Base-by-base conservation (phyloP, 2,113 vertebrate genomes). In the Trachemys scripta region DNA sequence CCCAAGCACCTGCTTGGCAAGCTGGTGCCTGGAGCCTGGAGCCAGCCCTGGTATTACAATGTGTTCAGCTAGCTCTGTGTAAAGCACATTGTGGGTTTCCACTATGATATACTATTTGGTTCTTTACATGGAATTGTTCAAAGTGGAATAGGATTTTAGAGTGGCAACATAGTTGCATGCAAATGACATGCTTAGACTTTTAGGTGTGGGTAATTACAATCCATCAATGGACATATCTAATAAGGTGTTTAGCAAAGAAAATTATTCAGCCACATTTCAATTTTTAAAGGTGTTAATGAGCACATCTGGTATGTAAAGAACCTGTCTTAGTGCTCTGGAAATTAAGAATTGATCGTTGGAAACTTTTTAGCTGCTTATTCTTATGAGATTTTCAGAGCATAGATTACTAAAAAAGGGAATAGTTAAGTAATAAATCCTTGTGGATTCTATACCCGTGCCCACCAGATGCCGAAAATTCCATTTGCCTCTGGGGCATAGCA, bases 231-330 rank as follows among this genome's bases (percentile, higher is more conserved):
- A 93, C 94, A 72, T 1, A 13, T 35, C 35, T 80, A 20, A 81
- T 85, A 53, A 92, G 90, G 81, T 92, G 65, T 22, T 62, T 97
- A 56, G 9, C 11, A 90, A 92, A 90, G 84, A 78, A 82, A 89
- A 92, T 8, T 47, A 78, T 78, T 47, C 25, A 78, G 42, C 11
- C 2, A 78, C 51, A 16, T 54, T 89, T 90, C 47, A 54, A 3
- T 5, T 81, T 96, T 93, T 85, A 82, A 25, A 86, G 17, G 10
- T 80, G 49, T 57, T 92, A 85, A 89, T 87, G 56, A 81, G 13
- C 50, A 62, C 1, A 11, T 80, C 59, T 92, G 80, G 2, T 82
- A 75, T n/a, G 8, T 69, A 88, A 86, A 84, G 80, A 90, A 54
- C 3, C 19, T 5, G 9, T 69, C 13, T 96, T 88, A 42, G 80